A percentile compares a stretch with the other conserved stretches of the same genome.
These are phyloP conservation scores for Ardeotis arabs DNA, from an alignment of 2,113 vertebrate species.

Conservation along the genomic window DNA sequence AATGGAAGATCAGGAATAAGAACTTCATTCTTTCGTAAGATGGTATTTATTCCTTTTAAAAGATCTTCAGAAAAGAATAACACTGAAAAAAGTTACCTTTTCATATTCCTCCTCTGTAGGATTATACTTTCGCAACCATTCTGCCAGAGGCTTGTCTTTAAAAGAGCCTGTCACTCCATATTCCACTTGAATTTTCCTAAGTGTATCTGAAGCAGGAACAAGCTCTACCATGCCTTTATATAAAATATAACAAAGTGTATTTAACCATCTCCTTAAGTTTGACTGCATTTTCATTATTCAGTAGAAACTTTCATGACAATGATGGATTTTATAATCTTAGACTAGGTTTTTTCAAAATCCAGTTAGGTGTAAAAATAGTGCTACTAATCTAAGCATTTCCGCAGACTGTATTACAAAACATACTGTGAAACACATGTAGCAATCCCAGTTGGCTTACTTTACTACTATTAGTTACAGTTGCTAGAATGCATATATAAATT, in stretches of 20 bases:
- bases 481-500: not conserved
- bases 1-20: not conserved
- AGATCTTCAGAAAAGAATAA: not conserved
- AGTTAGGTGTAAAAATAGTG: not conserved
- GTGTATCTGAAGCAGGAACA: slow-evolving; percentile 95
- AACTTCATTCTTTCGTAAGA: not conserved
- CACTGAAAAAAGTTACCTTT: slow-evolving; percentile 80
- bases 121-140: slow-evolving; percentile 97
- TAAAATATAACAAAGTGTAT: not conserved
- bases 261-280: not conserved
- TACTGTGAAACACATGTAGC: not conserved
- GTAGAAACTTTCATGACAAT: not conserved
- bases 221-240: slow-evolving; percentile 94
- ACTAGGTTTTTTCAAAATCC: not conserved
- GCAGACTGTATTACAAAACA: not conserved
- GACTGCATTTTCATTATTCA: not conserved
- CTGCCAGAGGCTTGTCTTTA: slow-evolving; percentile 97
- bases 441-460: not conserved
- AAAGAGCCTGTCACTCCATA: slow-evolving; percentile 97
- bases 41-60: not conserved
- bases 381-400: not conserved
- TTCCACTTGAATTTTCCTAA: slow-evolving; percentile 98
- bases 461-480: not conserved
- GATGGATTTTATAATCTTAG: not conserved
- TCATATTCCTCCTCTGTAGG: slow-evolving; percentile 98